Evolutionary conservation across 2,888 invertebrate genomes (phyloP).

Genomic region (Sesia bembeciformis): DNA sequence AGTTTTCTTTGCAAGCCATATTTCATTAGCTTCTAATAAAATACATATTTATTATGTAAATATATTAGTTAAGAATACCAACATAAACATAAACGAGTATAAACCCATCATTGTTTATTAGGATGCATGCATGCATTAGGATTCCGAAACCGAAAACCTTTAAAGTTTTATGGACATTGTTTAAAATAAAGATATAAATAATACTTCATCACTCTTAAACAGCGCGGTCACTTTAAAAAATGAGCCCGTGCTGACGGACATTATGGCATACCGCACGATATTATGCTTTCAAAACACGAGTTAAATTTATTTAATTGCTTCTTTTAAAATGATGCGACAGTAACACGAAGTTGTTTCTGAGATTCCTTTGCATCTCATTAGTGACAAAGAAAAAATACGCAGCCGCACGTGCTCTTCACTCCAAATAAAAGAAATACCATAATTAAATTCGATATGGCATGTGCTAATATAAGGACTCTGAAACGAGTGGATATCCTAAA

Average conservation of each 20-base stretch:
- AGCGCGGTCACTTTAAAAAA: slow-evolving; percentile 5
- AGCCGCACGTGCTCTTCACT: slow-evolving; percentile 19
- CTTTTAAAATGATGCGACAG: slow-evolving; percentile 20
- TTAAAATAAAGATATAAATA: background rate
- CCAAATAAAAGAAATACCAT: slow-evolving; percentile 11
- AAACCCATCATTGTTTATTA: too few species aligned
- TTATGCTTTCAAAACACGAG: slow-evolving; percentile 3
- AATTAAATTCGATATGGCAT: slow-evolving; percentile 15
- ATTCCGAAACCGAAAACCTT: too few species aligned
- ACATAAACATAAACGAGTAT: too few species aligned
- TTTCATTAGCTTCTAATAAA: too few species aligned
- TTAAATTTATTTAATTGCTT: slow-evolving; percentile 13
- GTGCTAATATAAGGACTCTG: slow-evolving; percentile 7
- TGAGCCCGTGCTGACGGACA: slow-evolving; percentile 3
- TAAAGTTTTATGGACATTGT: too few species aligned
- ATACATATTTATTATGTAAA: too few species aligned
- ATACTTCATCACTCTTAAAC: background rate
- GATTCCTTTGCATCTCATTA: slow-evolving; percentile 14
- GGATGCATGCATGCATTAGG: too few species aligned
- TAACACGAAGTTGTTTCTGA: slow-evolving; percentile 14
- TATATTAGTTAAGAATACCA: too few species aligned
- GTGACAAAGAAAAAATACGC: slow-evolving; percentile 6
- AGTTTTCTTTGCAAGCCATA: too few species aligned
- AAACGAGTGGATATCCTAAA: slow-evolving; percentile 15
- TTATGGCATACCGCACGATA: slow-evolving; percentile 1